Evolutionary conservation across 2,888 invertebrate genomes (phyloP).

Genomic region (Drosophila paranaensis): DNA sequence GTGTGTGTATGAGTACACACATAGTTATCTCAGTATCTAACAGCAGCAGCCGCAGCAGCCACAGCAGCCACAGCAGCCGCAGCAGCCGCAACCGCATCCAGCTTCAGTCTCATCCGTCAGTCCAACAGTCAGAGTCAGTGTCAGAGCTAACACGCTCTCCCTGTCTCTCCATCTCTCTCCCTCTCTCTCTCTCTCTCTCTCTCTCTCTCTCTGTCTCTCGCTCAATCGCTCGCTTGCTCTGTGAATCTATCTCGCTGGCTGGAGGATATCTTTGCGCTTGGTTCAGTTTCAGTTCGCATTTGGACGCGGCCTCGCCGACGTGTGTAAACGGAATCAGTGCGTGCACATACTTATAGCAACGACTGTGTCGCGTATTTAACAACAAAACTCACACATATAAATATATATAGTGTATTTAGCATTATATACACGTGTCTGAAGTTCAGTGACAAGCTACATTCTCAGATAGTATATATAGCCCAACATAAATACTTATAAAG

Average conservation of each 20-base stretch:
- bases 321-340: constrained; percentile 48
- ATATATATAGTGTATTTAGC: constrained; percentile 10
- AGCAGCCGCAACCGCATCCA: constrained; percentile 37
- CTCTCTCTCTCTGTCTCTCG: background rate
- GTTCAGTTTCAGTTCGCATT: constrained; percentile 77
- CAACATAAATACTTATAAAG: constrained; percentile 34
- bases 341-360: constrained; percentile 43
- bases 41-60: constrained; percentile 53
- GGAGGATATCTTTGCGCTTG: constrained; percentile 75
- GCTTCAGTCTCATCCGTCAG: constrained; percentile 52
- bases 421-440: constrained; percentile 66
- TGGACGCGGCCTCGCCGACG: constrained; percentile 75
- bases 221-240: constrained; percentile 36
- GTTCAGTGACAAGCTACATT: constrained; percentile 68
- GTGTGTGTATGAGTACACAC: constrained; percentile 17
- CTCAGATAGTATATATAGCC: constrained; percentile 23
- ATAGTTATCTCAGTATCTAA: constrained; percentile 59
- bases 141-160: constrained; percentile 54
- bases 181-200: constrained; percentile 32
- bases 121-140: constrained; percentile 37
- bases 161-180: constrained; percentile 6
- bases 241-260: constrained; percentile 41
- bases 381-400: constrained; percentile 19
- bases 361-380: constrained; percentile 48
- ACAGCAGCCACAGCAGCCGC: constrained; percentile 24